Evolutionary conservation across 2,888 invertebrate species (phyloP).

Genomic region (Perizoma flavofasciatum): DNA sequence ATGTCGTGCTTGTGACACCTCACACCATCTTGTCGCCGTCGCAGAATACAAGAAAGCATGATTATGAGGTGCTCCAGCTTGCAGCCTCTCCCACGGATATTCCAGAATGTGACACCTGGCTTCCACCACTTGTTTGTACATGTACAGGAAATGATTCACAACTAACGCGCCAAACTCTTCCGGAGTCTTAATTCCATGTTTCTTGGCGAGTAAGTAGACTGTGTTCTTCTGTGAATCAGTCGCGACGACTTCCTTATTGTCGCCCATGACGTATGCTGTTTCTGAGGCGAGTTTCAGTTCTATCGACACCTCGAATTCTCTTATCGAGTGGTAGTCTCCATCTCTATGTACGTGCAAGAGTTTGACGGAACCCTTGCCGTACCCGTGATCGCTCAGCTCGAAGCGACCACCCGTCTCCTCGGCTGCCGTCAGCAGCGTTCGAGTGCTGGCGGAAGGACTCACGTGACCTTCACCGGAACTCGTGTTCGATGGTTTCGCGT

Average conservation of each 20-base stretch:
- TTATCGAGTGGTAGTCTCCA: conserved; percentile 86
- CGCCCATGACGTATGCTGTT: conserved; percentile 89
- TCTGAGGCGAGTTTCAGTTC: conserved; percentile 87
- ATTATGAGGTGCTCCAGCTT: conserved; percentile 84
- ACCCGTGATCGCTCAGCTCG: conserved; percentile 86
- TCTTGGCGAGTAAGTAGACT: conserved; percentile 90
- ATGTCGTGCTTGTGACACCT: conserved; percentile 86
- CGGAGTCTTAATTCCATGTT: conserved; percentile 89
- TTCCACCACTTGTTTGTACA: conserved; percentile 89
- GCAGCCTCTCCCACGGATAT: conserved; percentile 90
- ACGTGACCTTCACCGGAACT: conserved; percentile 55
- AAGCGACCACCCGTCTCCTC: conserved; percentile 80
- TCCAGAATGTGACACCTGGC: conserved; percentile 88
- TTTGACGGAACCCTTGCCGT: conserved; percentile 90
- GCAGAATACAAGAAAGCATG: conserved; percentile 91
- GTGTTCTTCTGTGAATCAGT: conserved; percentile 94
- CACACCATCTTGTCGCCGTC: conserved; percentile 86
- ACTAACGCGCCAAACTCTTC: conserved; percentile 91
- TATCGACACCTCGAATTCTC: conserved; percentile 89
- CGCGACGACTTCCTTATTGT: conserved; percentile 91
- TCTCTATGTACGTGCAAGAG: conserved; percentile 88
- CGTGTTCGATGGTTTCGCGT: conserved; percentile 78
- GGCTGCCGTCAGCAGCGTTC: conserved; percentile 62
- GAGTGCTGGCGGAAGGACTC: conserved; percentile 35
- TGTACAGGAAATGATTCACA: conserved; percentile 88